phyloP scores from a whole-genome alignment of 92 coral and sea anemone genomes.

The Zoanthus sansibaricus region DNA sequence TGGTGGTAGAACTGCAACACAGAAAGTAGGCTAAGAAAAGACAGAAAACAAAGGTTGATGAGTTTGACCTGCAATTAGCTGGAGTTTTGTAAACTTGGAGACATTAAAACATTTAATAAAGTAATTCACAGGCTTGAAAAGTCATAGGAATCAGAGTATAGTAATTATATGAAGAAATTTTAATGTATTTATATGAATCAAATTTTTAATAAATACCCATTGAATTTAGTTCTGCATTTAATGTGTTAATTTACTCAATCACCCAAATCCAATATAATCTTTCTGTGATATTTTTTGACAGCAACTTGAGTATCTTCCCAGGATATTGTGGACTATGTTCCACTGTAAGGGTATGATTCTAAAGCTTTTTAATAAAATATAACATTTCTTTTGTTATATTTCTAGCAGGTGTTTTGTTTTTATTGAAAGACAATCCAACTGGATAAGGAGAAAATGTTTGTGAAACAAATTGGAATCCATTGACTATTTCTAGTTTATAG shows the following conservation, averaged over 20 bases:
- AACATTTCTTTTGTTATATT: not conserved
- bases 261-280: too few species aligned
- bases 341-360: not conserved
- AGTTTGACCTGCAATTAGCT: not conserved
- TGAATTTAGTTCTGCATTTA: not conserved
- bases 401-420: not conserved
- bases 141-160: slow-evolving; percentile 1
- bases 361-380: not conserved
- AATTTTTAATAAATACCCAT: not conserved
- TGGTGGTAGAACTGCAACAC: slow-evolving; percentile 40
- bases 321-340: not conserved
- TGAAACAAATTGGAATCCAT: not conserved
- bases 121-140: slow-evolving; percentile 22
- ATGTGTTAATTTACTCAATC: not conserved
- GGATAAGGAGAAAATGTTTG: not conserved
- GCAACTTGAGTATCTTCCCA: not conserved
- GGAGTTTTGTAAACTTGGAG: not conserved
- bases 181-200: slow-evolving; percentile 3
- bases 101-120: not conserved
- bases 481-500: not conserved
- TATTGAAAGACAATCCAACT: too few species aligned
- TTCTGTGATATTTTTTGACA: too few species aligned
- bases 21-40: not conserved
- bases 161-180: slow-evolving; percentile 18
- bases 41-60: slow-evolving; percentile 29